Base-by-base conservation (phyloP, 2,797 vertebrate genomes). In the Rhabdomys pumilio region DNA sequence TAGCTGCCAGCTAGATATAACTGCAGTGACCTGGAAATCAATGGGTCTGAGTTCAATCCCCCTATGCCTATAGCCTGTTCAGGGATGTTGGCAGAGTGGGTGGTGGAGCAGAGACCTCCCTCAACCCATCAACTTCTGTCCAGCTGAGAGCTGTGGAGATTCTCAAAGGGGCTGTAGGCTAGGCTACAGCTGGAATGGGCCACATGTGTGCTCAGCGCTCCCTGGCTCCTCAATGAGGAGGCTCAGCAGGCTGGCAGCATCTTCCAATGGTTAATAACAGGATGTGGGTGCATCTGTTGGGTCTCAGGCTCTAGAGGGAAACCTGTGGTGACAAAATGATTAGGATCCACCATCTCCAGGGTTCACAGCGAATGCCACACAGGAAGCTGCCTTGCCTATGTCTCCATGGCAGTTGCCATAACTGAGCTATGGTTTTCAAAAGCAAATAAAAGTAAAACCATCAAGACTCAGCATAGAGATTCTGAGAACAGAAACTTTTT, bases 41-140 rank as follows among this genome's bases (percentile, higher is more conserved):
- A 14, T 31, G 2, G 3, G 1, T 14, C n/a, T 17, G 5, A 34
- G 61, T 19, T 11, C 20, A 41, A 34, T 20, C 31, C 29, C 12
- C 24, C 38, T 57, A 2, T 4, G 8, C 0, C 44, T 14, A 65
- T 61, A 67, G 4, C 0, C 8, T 9, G 12, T 19, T 0, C 67
- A 5, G 26, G 55, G 47, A 2, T 13, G 15, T 6, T 19, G 0
- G 5, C 41, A 67, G 59, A 61, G 19, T 1, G 0, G 0, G 19
- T 34, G 2, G 44, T 31, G 3, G 31, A 44, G 65, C 88, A 83
- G 22, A 84, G 80, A 4, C n/a, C n/a, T 5, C 61, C 22, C 67
- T 38, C 4, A 0, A 1, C 19, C 19, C 6, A 17, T 53, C 75
- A 17, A 47, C 2, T 11, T 63, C 85, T 38, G 8, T 55, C 38